Evolutionary conservation across 2,113 vertebrate genomes (phyloP).

Genomic region (Orycteropus afer): DNA sequence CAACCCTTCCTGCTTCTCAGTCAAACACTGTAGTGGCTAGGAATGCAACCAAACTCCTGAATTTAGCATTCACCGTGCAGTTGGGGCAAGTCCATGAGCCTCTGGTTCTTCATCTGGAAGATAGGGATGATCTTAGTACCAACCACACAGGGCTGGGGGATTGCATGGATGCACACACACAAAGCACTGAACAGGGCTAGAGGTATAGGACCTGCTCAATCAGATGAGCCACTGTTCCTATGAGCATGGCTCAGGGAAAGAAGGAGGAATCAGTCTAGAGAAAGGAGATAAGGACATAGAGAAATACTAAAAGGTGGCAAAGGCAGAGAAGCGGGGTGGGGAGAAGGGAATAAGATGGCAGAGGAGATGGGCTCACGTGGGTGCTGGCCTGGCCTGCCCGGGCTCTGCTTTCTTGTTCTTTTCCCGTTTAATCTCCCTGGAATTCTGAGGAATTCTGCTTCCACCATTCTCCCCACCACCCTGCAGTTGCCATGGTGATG

Average conservation of each 20-base stretch:
- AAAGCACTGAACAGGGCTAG: accelerated
- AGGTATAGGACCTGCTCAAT: accelerated
- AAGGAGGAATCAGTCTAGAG: not conserved
- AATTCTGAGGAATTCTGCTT: slow-evolving; percentile 61
- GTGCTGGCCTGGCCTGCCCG: not conserved
- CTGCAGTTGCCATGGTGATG: slow-evolving; percentile 73
- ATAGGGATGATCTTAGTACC: not conserved
- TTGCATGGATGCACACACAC: not conserved
- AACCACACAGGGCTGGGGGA: not conserved
- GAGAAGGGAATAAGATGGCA: not conserved
- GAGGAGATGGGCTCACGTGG: not conserved
- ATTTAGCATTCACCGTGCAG: not conserved
- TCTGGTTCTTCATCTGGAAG: not conserved
- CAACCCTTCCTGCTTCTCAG: not conserved
- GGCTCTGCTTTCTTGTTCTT: slow-evolving; percentile 5
- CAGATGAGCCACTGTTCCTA: not conserved
- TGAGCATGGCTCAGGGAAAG: not conserved
- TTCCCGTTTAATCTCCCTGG: slow-evolving; percentile 3
- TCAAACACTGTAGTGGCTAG: not conserved
- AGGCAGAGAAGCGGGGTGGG: too few species aligned
- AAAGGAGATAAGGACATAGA: not conserved
- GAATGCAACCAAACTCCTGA: not conserved
- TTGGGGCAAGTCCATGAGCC: not conserved
- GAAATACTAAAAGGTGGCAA: not conserved
- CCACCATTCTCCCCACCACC: not conserved